Evolutionary conservation across 2,888 invertebrate species (phyloP).

Genomic region (Anoplius nigerrimus): DNA sequence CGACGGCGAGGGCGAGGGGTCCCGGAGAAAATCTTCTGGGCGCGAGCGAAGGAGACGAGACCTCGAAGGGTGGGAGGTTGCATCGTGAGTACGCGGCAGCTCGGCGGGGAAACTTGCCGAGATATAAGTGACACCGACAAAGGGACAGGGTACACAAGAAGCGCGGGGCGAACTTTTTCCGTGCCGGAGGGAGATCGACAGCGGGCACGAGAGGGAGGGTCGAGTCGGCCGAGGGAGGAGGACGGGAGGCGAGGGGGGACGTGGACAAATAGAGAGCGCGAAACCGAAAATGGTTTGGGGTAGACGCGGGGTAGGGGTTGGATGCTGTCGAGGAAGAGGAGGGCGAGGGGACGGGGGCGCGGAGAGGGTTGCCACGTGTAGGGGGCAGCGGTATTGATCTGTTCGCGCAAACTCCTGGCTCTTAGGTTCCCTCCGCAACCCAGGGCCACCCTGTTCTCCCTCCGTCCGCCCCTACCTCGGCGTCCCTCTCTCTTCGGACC

Average conservation of each 20-base stretch:
- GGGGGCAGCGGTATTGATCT: conserved; percentile 68
- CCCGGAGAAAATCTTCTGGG: no score
- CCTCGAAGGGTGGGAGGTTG: no score
- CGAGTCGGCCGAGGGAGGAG: no score
- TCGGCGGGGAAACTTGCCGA: no score
- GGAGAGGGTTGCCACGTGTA: conserved; percentile 63
- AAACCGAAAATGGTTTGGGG: not conserved
- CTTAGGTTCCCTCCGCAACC: conserved; percentile 49
- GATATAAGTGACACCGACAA: no score
- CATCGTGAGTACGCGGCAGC: no score
- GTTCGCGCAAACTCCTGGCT: conserved; percentile 68
- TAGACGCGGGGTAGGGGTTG: not conserved
- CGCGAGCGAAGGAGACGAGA: no score
- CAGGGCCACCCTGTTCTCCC: conserved; percentile 22
- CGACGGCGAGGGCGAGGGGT: not conserved
- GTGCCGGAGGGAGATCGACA: no score
- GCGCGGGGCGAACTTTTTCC: no score
- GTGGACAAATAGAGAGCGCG: conserved; percentile 1
- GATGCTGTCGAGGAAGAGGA: conserved; percentile 1
- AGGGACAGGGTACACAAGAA: no score
- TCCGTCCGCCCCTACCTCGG: conserved; percentile 11
- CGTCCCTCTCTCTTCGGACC: not conserved
- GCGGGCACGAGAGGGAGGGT: no score
- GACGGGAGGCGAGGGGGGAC: not conserved
- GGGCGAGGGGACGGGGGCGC: conserved; percentile 51